Evolutionary conservation across 2,113 vertebrate genomes (phyloP).

Genomic region (Toxotes chatareus): DNA sequence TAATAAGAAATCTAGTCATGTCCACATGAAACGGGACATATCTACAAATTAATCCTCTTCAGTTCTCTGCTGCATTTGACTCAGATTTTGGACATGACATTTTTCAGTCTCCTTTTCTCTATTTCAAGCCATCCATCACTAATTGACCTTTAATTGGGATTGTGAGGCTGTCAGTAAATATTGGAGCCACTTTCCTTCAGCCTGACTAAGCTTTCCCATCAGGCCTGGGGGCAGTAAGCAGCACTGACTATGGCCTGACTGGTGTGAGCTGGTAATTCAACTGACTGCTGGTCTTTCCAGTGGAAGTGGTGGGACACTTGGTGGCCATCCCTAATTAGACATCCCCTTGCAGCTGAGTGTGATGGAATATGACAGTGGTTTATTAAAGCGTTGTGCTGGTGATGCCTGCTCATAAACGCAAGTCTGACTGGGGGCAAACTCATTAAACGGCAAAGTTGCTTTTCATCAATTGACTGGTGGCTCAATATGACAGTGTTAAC

Average conservation of each 20-base stretch:
- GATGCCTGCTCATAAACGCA: constrained; percentile 52
- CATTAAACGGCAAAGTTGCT: constrained; percentile 69
- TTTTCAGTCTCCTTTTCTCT: background rate
- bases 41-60: background rate
- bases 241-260: constrained; percentile 22
- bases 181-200: constrained; percentile 33
- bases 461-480: constrained; percentile 61
- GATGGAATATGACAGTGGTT: constrained; percentile 68
- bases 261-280: constrained; percentile 47
- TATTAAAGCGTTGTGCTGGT: constrained; percentile 63
- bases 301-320: constrained; percentile 49
- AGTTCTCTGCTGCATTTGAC: background rate
- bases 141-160: constrained; percentile 60
- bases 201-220: constrained; percentile 36
- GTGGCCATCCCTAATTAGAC: constrained; percentile 65
- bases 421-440: constrained; percentile 63
- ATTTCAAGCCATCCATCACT: background rate
- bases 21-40: background rate
- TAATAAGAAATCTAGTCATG: background rate
- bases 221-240: constrained; percentile 33
- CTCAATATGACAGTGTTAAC: constrained; percentile 61
- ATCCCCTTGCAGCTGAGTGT: constrained; percentile 54
- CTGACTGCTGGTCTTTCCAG: constrained; percentile 26
- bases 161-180: constrained; percentile 51
- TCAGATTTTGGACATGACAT: background rate